These are phyloP conservation scores for Cherax quadricarinatus DNA, from an alignment of 1,140 invertebrate genomes.

Conservation along the genomic window DNA sequence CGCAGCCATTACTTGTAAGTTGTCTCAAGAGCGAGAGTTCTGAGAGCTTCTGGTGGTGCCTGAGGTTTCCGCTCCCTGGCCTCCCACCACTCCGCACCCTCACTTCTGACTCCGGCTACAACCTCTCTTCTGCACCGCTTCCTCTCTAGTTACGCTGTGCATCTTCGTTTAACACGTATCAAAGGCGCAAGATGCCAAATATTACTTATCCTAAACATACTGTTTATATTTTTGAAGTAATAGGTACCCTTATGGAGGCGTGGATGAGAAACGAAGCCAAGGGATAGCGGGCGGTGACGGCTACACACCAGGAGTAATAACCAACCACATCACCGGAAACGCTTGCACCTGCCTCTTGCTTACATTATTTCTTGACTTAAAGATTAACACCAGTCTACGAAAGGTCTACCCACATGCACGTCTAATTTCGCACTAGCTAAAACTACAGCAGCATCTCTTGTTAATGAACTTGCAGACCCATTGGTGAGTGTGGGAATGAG, in stretches of 20 bases:
- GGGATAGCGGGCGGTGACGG: not conserved
- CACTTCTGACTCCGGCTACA: not conserved
- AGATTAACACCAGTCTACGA: not conserved
- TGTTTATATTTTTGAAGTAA: too few relatives aligned
- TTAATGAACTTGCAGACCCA: too few relatives aligned
- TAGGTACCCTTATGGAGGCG: too few relatives aligned
- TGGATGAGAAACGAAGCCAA: not conserved
- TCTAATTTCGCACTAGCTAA: not conserved
- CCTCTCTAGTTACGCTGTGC: too few relatives aligned
- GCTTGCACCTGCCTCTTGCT: conserved; percentile 32
- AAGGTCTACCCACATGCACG: not conserved
- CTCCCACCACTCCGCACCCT: not conserved
- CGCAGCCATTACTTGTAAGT: not conserved
- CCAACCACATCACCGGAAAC: conserved; percentile 47
- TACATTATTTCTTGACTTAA: not conserved
- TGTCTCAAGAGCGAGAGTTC: not conserved
- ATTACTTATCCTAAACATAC: too few relatives aligned
- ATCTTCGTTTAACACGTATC: too few relatives aligned
- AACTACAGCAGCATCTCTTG: too few relatives aligned
- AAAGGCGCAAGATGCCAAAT: too few relatives aligned
- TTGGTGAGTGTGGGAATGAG: too few relatives aligned
- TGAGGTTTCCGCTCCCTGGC: conserved; percentile 8
- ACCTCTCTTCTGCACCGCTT: not conserved
- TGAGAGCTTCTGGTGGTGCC: not conserved
- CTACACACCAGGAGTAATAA: conserved; percentile 41